phyloP scores from a whole-genome alignment of 1,140 invertebrate species.

The Drosophila nasuta region DNA sequence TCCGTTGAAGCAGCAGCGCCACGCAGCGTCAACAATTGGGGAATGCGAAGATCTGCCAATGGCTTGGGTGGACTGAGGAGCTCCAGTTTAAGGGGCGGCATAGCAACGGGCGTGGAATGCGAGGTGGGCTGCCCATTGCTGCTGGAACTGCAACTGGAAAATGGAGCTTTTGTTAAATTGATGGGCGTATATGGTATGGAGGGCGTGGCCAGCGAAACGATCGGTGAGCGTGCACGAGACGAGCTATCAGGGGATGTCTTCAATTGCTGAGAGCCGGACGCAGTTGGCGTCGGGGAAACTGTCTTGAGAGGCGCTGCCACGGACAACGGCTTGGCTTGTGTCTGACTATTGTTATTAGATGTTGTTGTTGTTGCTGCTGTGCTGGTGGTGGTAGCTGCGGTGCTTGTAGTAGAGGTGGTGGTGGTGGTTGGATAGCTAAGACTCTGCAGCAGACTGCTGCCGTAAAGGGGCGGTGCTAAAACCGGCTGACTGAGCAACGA shows the following conservation, averaged over 20 bases:
- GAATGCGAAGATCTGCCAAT: slow-evolving; percentile 62
- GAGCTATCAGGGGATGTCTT: slow-evolving; percentile 63
- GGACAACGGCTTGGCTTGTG: slow-evolving; percentile 16
- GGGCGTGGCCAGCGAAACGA: slow-evolving; percentile 49
- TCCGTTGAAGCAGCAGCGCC: slow-evolving; percentile 31
- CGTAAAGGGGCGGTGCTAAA: slow-evolving; percentile 74
- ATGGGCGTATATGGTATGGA: slow-evolving; percentile 60
- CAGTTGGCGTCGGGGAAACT: slow-evolving; percentile 22
- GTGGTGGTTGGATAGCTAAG: slow-evolving; percentile 68
- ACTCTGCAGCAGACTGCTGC: slow-evolving; percentile 73
- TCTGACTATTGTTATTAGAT: neutral
- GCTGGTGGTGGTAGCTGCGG: slow-evolving; percentile 3
- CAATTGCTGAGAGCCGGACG: slow-evolving; percentile 18
- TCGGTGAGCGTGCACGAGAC: slow-evolving; percentile 55
- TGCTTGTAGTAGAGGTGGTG: slow-evolving; percentile 1
- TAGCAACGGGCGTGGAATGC: slow-evolving; percentile 59
- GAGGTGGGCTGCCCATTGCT: slow-evolving; percentile 57
- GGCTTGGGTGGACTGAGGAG: slow-evolving; percentile 64
- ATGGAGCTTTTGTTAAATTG: slow-evolving; percentile 73
- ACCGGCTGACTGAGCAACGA: slow-evolving; percentile 67
- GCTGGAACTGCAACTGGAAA: slow-evolving; percentile 72
- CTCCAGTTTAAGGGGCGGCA: slow-evolving; percentile 66
- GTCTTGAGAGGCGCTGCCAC: slow-evolving; percentile 46
- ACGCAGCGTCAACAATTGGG: slow-evolving; percentile 50
- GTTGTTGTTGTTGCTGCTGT: slow-evolving; percentile 3